phyloP scores from a whole-genome alignment of 2,888 invertebrate genomes.

The Coenonympha arcania region DNA sequence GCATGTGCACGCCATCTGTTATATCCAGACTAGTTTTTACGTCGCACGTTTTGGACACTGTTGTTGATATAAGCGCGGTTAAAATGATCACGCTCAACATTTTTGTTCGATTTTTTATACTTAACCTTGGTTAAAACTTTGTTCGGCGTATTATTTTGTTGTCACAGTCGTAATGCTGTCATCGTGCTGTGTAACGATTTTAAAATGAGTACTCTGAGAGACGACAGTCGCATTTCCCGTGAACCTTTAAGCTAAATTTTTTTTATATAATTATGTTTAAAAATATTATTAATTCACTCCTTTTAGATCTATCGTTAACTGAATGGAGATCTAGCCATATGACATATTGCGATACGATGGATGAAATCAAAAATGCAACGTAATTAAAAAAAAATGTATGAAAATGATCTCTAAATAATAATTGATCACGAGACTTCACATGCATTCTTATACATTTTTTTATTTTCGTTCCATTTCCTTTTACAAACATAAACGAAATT shows the following conservation, averaged over 20 bases:
- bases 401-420: no score
- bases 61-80: slow-evolving; percentile 27
- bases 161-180: slow-evolving; percentile 9
- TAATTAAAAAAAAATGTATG: neutral
- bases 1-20: slow-evolving; percentile 33
- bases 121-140: slow-evolving; percentile 1
- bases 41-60: slow-evolving; percentile 33
- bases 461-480: no score
- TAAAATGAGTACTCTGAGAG: slow-evolving; percentile 5
- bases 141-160: neutral
- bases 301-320: no score
- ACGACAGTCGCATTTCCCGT: neutral
- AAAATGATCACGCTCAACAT: slow-evolving; percentile 25
- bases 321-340: no score
- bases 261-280: no score
- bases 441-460: no score
- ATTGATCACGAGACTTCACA: no score
- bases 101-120: slow-evolving; percentile 27
- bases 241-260: neutral
- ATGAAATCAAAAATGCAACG: no score
- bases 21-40: slow-evolving; percentile 37
- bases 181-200: slow-evolving; percentile 6
- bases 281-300: no score
- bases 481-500: no score
- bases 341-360: no score